phyloP scores from a whole-genome alignment of 1,140 invertebrate genomes.

The Catajapyx aquilonaris region DNA sequence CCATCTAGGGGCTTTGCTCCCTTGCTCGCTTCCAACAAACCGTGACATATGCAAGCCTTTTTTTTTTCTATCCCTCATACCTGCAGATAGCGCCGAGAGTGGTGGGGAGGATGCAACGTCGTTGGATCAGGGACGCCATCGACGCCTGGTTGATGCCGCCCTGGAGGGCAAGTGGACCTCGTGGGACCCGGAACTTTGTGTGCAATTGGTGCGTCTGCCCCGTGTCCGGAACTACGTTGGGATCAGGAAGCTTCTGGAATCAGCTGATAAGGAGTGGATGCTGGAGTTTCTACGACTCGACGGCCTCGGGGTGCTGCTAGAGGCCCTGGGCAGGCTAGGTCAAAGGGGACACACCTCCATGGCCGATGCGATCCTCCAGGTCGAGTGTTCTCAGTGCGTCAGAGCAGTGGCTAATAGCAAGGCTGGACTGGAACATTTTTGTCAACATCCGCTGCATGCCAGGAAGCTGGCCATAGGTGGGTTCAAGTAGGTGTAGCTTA shows the following conservation, averaged over 20 bases:
- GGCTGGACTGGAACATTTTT: not conserved
- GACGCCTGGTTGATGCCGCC: no score
- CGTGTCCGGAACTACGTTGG: not conserved
- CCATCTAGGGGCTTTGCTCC: no score
- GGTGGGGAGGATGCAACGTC: no score
- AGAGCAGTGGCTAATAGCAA: not conserved
- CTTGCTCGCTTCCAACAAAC: no score
- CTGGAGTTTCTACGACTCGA: not conserved
- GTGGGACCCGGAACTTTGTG: not conserved
- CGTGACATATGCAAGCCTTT: no score
- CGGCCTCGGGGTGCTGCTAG: not conserved
- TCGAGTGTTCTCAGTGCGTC: not conserved
- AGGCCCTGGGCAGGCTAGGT: not conserved
- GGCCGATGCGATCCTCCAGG: not conserved
- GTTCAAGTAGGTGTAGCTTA: not conserved
- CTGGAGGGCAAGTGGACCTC: no score
- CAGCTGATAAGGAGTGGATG: not conserved
- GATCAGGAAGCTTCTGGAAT: not conserved
- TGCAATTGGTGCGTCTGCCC: not conserved
- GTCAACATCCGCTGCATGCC: not conserved
- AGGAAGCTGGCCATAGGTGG: not conserved
- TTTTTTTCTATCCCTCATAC: no score
- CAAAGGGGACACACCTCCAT: not conserved
- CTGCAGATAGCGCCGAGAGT: no score
- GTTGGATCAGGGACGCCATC: no score